Evolutionary conservation across 2,113 vertebrate species (phyloP).

Genomic region (Epinephelus lanceolatus): DNA sequence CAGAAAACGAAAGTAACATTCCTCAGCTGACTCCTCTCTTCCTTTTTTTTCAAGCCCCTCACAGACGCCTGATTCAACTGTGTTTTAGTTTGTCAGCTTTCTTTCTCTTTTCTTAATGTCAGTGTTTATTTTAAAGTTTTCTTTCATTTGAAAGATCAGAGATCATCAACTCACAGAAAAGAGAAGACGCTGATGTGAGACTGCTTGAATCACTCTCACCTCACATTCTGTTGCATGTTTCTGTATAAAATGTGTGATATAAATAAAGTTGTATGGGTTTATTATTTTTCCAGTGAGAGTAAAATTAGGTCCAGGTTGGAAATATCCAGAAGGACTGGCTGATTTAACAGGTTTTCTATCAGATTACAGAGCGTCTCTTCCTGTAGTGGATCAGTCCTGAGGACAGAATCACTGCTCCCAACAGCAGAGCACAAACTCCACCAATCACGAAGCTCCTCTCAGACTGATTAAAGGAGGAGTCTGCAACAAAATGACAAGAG

Average conservation of each 20-base stretch:
- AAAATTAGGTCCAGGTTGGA: not conserved
- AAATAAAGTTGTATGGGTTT: not conserved
- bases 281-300: not conserved
- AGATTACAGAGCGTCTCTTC: not conserved
- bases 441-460: not conserved
- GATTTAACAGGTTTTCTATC: too few relatives aligned
- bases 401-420: slow-evolving; percentile 17
- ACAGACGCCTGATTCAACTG: too few relatives aligned
- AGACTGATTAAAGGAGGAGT: not conserved
- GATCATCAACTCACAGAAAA: not conserved
- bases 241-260: not conserved
- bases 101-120: too few relatives aligned
- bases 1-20: not conserved
- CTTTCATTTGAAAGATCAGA: not conserved
- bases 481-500: slow-evolving; percentile 19
- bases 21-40: not conserved
- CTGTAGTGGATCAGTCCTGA: slow-evolving; percentile 3
- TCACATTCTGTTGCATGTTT: too few relatives aligned
- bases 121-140: too few relatives aligned
- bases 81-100: too few relatives aligned
- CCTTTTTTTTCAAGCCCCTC: too few relatives aligned
- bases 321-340: too few relatives aligned
- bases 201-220: too few relatives aligned
- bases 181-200: too few relatives aligned
- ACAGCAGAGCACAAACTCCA: slow-evolving; percentile 23